Base-by-base conservation (phyloP, 1,140 invertebrate species). In the Gryllus bimaculatus region DNA sequence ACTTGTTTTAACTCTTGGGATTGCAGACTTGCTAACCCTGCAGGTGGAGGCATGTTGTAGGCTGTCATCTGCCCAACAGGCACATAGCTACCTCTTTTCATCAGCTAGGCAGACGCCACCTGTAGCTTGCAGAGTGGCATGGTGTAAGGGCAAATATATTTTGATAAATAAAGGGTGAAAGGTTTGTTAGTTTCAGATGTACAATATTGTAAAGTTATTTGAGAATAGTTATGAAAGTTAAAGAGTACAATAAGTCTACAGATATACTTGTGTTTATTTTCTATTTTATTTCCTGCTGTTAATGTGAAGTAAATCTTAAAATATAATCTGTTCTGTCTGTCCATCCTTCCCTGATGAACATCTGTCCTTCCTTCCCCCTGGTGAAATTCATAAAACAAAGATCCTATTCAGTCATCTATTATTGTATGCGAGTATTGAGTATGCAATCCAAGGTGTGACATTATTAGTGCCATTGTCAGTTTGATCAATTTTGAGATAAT, bases 161-260 rank as follows among this genome's bases (percentile, higher is more conserved):
- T 66, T 66, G 54, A 66, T 66, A 66, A 66, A 66, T 66, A 66
- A 66, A 66, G 54, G 54, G 54, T 18, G 54, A 13, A 18, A 13
- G 54, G 54, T 66, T 66, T 66, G 54, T 66, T 66, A 66, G 54
- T 13, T 66, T 66, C 54, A 66, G 54, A 66, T 66, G 54, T 66
- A 66, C 54, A 66, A 66, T 66, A 66, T 66, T 66, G 54, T 66
- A 66, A 66, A 66, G 54, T 13, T 66, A 66, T 18, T 66, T 66
- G 54, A 66, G 54, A 66, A 66, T 66, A 66, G 54, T 66, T 66
- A 66, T 66, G 54, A 66, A 66, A 66, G 54, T 66, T 66, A 66
- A 10, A 66, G 54, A 66, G 54, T 66, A 66, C 54, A 66, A 66
- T 66, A 66, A 66, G 54, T 66, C 54, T 66, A 66, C 54, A 66